phyloP scores from a whole-genome alignment of 2,113 vertebrate genomes.

The Lathamus discolor region DNA sequence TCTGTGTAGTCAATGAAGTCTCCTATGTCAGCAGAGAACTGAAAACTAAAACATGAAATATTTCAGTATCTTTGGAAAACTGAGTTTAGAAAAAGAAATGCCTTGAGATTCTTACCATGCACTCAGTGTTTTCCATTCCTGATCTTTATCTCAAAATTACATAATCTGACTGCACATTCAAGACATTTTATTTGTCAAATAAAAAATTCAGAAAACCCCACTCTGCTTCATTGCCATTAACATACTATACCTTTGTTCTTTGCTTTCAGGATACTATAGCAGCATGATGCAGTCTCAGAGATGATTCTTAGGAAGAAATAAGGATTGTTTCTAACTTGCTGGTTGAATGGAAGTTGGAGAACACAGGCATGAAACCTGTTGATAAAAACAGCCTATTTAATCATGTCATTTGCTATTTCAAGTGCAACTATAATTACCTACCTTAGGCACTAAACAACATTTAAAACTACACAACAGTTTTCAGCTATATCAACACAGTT shows the following conservation, averaged over 20 bases:
- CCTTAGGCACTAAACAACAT: not conserved
- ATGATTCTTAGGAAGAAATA: slow-evolving; percentile 83
- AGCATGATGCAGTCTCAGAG: slow-evolving; percentile 73
- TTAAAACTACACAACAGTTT: not conserved
- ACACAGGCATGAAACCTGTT: slow-evolving; percentile 89
- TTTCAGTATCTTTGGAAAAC: not conserved
- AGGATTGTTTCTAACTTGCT: slow-evolving; percentile 81
- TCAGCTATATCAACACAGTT: not conserved
- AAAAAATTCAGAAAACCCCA: not conserved
- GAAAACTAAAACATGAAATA: not conserved
- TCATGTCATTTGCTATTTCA: not conserved
- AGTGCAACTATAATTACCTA: not conserved
- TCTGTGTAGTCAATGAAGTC: not conserved
- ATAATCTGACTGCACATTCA: not conserved
- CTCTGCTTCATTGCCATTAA: not conserved
- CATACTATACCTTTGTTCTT: slow-evolving; percentile 80
- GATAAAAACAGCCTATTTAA: not conserved
- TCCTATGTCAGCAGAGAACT: not conserved
- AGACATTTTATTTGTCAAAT: not conserved
- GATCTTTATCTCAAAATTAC: not conserved
- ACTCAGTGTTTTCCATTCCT: not conserved
- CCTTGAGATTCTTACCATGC: not conserved
- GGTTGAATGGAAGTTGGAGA: slow-evolving; percentile 85
- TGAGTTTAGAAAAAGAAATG: not conserved
- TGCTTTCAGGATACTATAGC: slow-evolving; percentile 72